Percentiles rank a stretch among this genome's conserved stretches.
Evolutionary conservation across 2,797 vertebrate genomes (phyloP).

Genomic region (Gymnopithys bicolor): DNA sequence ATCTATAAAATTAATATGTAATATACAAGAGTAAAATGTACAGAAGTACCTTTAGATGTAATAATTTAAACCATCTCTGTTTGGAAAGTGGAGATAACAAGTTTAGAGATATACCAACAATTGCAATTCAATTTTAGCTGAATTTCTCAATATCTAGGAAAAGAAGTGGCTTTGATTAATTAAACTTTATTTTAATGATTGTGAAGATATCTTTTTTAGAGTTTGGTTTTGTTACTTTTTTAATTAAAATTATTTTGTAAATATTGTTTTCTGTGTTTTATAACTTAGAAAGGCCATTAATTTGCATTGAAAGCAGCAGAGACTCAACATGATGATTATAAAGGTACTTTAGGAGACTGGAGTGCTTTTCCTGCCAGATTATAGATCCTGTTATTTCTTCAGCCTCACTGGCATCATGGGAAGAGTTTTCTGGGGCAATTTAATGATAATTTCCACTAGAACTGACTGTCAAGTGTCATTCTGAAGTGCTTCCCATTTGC

Average conservation of each 20-base stretch:
- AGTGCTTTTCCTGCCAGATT: neutral
- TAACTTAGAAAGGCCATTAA: slow-evolving; percentile 45
- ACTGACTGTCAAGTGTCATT: neutral
- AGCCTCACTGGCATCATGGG: neutral
- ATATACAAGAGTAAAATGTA: slow-evolving; percentile 74
- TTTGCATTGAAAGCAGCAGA: slow-evolving; percentile 38
- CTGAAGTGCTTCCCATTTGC: neutral
- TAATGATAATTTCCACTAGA: neutral
- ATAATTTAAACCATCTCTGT: slow-evolving; percentile 72
- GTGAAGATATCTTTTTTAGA: slow-evolving; percentile 60
- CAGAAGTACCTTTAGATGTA: slow-evolving; percentile 71
- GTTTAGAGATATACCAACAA: slow-evolving; percentile 49
- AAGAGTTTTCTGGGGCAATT: neutral
- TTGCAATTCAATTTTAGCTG: slow-evolving; percentile 41
- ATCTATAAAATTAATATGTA: slow-evolving; percentile 69
- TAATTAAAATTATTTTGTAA: slow-evolving; percentile 72
- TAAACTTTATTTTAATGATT: slow-evolving; percentile 59
- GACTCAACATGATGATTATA: neutral
- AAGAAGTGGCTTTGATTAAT: slow-evolving; percentile 40
- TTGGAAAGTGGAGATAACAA: slow-evolving; percentile 32
- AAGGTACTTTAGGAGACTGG: neutral
- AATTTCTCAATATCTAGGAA: slow-evolving; percentile 45
- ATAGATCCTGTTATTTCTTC: neutral
- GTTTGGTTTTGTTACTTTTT: slow-evolving; percentile 49
- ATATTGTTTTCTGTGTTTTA: slow-evolving; percentile 67